Base-by-base conservation (phyloP, 2,797 vertebrate species). In the Urosaurus nigricauda region DNA sequence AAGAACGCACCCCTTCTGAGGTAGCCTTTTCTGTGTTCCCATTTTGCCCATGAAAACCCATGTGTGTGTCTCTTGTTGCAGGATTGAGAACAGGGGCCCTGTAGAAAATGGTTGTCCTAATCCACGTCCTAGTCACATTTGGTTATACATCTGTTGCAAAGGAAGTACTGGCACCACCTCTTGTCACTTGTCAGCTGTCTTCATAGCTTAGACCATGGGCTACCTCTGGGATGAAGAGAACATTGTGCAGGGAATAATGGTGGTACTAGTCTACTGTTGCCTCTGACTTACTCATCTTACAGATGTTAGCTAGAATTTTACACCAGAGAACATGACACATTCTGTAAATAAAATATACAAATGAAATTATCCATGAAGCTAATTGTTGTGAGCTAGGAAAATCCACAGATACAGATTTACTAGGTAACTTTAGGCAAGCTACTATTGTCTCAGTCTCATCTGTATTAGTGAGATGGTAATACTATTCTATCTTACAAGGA, bases 1-100 rank as follows among this genome's bases (percentile, higher is more conserved):
- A 97, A 88, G 96, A 96, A 78, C 94, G 95, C 35, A 94, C 97
- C 0, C 96, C 98, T 5, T 94, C 97, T 0, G 98, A 99, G 98
- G 99, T 99, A 96, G 60, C 2, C 16, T 14, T 1, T 29, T 2
- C 4, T 17, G 21, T 32, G 21, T 53, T 83, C 19, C 14, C 24
- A 12, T 47, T 26, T 21, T 51, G 29, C 26, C 8, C 9, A 9
- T n/a, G 6, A 26, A 24, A 6, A 51, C 43, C 11, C 6, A 21
- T 29, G 24, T 47, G 40, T 77, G 43, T 13, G 13, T 29, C 29
- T 58, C 21, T 85, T 74, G 32, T 47, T 29, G 32, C 47, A 79
- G 17, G 40, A 9, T 68, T 71, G 43, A 5, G 37, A 68, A 53
- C 47, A 78, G 35, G 40, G 11, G 16, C 32, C 29, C 32, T 83